Evolutionary conservation across 1,140 invertebrate species (phyloP).

Genomic region (Drosophila athabasca): DNA sequence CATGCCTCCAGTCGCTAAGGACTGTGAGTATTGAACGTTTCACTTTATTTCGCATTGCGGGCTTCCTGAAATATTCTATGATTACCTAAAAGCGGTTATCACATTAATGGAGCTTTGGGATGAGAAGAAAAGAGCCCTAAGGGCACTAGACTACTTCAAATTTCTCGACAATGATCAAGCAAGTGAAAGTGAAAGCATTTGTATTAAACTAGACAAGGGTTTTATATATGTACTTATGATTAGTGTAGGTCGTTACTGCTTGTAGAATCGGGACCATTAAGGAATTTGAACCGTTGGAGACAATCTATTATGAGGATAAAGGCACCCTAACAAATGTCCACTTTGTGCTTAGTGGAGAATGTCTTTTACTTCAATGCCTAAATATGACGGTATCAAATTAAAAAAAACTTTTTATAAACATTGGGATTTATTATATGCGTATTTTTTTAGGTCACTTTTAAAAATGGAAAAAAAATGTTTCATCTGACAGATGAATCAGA

Average conservation of each 20-base stretch:
- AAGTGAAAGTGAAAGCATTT: constrained; percentile 13
- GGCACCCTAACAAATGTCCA: constrained; percentile 68
- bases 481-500: background rate
- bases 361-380: constrained; percentile 73
- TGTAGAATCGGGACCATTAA: constrained; percentile 58
- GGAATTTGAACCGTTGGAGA: constrained; percentile 69
- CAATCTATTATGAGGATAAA: constrained; percentile 66
- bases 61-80: constrained; percentile 56
- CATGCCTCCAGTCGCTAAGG: constrained; percentile 39
- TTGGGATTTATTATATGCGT: no score
- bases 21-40: constrained; percentile 44
- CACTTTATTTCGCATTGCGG: constrained; percentile 65
- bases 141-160: constrained; percentile 73
- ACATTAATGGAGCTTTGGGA: constrained; percentile 64
- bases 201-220: background rate
- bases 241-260: constrained; percentile 54
- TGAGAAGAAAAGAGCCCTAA: constrained; percentile 70
- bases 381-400: constrained; percentile 53
- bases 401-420: background rate
- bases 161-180: constrained; percentile 65
- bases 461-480: constrained; percentile 33
- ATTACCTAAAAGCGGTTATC: constrained; percentile 56
- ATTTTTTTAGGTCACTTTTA: constrained; percentile 23
- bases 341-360: constrained; percentile 79
- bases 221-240: background rate